phyloP scores from a whole-genome alignment of 1,140 invertebrate genomes.

The Ceratosolen fusciceps region DNA sequence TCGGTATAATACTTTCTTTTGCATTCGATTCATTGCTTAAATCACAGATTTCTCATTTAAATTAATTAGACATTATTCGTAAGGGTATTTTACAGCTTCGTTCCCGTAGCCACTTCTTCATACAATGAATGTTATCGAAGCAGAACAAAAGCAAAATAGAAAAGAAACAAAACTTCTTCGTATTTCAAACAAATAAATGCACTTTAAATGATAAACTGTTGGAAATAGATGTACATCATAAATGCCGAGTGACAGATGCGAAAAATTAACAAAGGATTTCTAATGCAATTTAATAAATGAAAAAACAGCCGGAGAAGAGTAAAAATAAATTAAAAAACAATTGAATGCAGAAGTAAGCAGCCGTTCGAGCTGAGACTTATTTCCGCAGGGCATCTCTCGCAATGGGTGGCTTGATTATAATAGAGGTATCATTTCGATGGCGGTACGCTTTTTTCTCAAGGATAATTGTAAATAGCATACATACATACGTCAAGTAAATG shows the following conservation, averaged over 20 bases:
- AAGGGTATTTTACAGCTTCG: no score
- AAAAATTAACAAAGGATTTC: slow-evolving; percentile 30
- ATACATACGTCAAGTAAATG: slow-evolving; percentile 56
- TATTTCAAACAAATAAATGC: slow-evolving; percentile 1
- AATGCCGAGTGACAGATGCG: slow-evolving; percentile 20
- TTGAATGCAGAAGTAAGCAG: not conserved
- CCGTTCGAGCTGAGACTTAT: slow-evolving; percentile 38
- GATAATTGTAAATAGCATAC: slow-evolving; percentile 69
- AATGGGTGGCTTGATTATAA: slow-evolving; percentile 71
- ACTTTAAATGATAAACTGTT: slow-evolving; percentile 21
- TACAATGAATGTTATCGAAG: no score
- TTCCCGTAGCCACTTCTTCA: no score
- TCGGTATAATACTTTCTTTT: no score
- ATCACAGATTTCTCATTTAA: no score
- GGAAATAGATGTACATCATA: not conserved
- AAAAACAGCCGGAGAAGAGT: slow-evolving; percentile 20
- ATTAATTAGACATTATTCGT: no score
- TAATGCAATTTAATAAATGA: slow-evolving; percentile 34
- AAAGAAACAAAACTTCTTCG: slow-evolving; percentile 1
- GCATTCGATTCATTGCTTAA: no score
- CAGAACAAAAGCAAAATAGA: no score
- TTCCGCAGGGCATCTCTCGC: slow-evolving; percentile 57
- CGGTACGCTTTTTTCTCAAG: slow-evolving; percentile 59
- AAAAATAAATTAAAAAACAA: slow-evolving; percentile 39
- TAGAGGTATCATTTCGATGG: slow-evolving; percentile 68